Percentiles rank a stretch among this genome's conserved stretches.
Evolutionary conservation across 2,888 invertebrate species (phyloP).

Genomic region (Pseudococcus viburni): DNA sequence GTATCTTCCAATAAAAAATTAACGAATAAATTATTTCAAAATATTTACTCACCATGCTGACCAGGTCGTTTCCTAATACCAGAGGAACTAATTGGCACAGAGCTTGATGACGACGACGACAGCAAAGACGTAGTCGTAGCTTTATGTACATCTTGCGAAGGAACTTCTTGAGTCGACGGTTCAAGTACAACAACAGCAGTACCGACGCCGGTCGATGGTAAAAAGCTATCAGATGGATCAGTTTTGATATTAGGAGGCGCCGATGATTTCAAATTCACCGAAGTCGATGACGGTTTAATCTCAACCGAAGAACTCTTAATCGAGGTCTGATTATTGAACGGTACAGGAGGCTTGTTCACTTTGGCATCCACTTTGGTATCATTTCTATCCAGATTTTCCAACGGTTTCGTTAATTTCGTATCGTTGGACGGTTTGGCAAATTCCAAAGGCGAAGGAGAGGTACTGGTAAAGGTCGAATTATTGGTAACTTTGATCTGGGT

Average conservation of each 20-base stretch:
- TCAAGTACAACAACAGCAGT: conserved; percentile 71
- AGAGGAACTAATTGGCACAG: conserved; percentile 51
- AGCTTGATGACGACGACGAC: conserved; percentile 39
- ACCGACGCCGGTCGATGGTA: conserved; percentile 67
- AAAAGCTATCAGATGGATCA: conserved; percentile 61
- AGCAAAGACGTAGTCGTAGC: conserved; percentile 61
- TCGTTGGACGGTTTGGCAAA: not conserved
- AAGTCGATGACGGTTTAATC: conserved; percentile 45
- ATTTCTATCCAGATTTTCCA: not conserved
- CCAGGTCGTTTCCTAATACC: conserved; percentile 61
- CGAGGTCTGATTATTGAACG: not conserved
- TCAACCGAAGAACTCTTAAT: conserved; percentile 33
- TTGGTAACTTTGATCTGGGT: conserved; percentile 59
- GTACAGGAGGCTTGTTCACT: not conserved
- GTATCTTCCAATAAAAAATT: no score
- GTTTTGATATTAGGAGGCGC: conserved; percentile 55
- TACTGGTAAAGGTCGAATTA: not conserved
- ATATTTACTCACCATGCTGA: conserved; percentile 42
- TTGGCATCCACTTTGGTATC: conserved; percentile 25
- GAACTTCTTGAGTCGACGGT: conserved; percentile 72
- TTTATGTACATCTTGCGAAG: conserved; percentile 69
- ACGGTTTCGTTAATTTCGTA: not conserved
- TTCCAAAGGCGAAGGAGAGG: not conserved
- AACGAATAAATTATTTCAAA: not conserved
- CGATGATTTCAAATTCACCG: conserved; percentile 39